Base-by-base conservation (phyloP, 2,113 vertebrate species). In the Saccopteryx bilineata region DNA sequence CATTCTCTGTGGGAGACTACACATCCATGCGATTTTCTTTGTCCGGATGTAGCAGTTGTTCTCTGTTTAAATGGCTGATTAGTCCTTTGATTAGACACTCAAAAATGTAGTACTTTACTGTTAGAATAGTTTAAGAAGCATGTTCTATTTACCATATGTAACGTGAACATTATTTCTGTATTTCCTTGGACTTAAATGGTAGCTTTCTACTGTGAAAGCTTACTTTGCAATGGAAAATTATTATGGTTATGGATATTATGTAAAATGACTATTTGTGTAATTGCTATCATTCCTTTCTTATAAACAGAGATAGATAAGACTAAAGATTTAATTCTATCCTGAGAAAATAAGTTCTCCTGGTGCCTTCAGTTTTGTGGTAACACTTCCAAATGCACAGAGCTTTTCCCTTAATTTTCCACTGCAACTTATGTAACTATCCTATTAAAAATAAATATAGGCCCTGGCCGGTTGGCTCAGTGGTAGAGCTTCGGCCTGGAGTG, bases 381-480 rank as follows among this genome's bases (percentile, higher is more conserved):
- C 23, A 82, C 48, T 75, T 96, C 15, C 56, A 82, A 85, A 86
- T 91, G 56, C 89, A 76, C 13, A 74, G 65, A 78, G 79, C 23
- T 58, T 80, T 94, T 72, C 52, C 79, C 50, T 92, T 88, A 52
- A 72, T 68, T 94, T 92, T 82, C 21, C 12, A 81, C 48, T 58
- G 76, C 28, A 93, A 81, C 91, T 90, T 92, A 48, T 95, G 15
- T 93, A 95, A 92, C 14, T 71, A 18, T 61, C 56, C 76, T 61
- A 85, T 94, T 93, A 87, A 76, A 93, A 96, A 92, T 95, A 87
- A 95, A 95, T 92, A 94, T 90, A 95, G 39, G 39, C 39, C 39
- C 39, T 39, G 39, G 39, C 39, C 39, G 39, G 39, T 39, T 39
- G 39, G 39, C 39, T 39, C 39, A 39, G 39, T 39, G 39, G 39